phyloP scores from a whole-genome alignment of 1,140 invertebrate species.

The Drosophila insularis region DNA sequence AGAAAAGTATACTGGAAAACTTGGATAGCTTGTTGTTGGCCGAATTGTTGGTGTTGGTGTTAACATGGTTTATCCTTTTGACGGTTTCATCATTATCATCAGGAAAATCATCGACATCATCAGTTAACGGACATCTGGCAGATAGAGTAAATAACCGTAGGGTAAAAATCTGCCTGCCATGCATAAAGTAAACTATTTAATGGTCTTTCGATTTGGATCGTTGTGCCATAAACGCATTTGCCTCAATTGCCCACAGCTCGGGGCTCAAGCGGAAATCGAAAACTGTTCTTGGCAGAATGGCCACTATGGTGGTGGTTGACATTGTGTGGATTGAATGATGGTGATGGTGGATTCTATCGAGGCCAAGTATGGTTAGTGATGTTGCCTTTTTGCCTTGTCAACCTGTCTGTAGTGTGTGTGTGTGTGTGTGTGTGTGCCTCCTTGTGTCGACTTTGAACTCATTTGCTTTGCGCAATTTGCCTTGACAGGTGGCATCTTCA shows the following conservation, averaged over 20 bases:
- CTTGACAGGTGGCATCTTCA: slow-evolving; percentile 25
- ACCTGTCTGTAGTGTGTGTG: not conserved
- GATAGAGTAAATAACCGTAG: slow-evolving; percentile 72
- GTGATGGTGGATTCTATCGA: slow-evolving; percentile 19
- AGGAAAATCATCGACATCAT: slow-evolving; percentile 52
- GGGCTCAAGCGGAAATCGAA: slow-evolving; percentile 70
- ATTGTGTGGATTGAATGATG: slow-evolving; percentile 27
- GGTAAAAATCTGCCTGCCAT: slow-evolving; percentile 71
- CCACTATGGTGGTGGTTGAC: slow-evolving; percentile 43
- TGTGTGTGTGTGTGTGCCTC: not conserved
- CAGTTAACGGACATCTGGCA: slow-evolving; percentile 50
- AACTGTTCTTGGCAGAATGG: slow-evolving; percentile 47
- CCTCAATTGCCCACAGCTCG: slow-evolving; percentile 31
- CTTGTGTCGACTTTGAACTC: slow-evolving; percentile 48
- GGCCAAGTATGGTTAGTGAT: slow-evolving; percentile 32
- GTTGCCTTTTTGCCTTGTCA: slow-evolving; percentile 21
- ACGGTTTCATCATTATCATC: slow-evolving; percentile 56
- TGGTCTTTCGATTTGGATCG: slow-evolving; percentile 71
- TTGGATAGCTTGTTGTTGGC: slow-evolving; percentile 15
- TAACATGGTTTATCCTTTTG: slow-evolving; percentile 60
- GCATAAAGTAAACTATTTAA: slow-evolving; percentile 80
- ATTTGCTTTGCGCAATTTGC: slow-evolving; percentile 68
- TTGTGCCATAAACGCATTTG: slow-evolving; percentile 58
- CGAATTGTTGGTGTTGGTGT: slow-evolving; percentile 37
- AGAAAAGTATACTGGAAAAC: slow-evolving; percentile 31